Conservation (phyloP, 2,888 invertebrate genomes). For the Teinopalpus imperialis region DNA sequence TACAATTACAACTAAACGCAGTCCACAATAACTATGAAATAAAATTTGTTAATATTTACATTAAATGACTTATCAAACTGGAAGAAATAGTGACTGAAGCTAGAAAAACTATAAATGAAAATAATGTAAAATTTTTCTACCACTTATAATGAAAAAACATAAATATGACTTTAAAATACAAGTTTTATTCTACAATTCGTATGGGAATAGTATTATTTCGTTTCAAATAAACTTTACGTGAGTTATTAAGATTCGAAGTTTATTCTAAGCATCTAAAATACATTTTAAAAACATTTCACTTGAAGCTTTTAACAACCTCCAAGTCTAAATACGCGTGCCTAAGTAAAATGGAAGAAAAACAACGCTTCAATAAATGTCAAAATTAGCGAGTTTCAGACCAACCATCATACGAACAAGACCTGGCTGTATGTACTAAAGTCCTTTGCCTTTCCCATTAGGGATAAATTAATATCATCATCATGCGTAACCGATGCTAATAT, state of each 20-base stretch:
- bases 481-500: too few relatives aligned
- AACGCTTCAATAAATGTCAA: not conserved
- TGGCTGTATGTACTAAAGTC: too few relatives aligned
- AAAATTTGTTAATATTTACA: slow-evolving; percentile 30
- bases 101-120: slow-evolving; percentile 4
- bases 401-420: too few relatives aligned
- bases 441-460: too few relatives aligned
- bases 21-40: slow-evolving; percentile 34
- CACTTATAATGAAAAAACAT: not conserved
- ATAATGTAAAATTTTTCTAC: slow-evolving; percentile 3
- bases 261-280: too few relatives aligned
- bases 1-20: slow-evolving; percentile 37
- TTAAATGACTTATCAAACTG: slow-evolving; percentile 27
- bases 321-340: not conserved
- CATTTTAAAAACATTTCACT: too few relatives aligned
- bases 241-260: not conserved
- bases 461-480: too few relatives aligned
- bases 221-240: not conserved
- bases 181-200: slow-evolving; percentile 4
- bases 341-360: not conserved
- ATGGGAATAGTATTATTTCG: not conserved
- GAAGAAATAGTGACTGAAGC: slow-evolving; percentile 29
- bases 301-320: slow-evolving; percentile 8
- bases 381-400: not conserved
- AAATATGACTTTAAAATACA: slow-evolving; percentile 16